A percentile compares a stretch with the other conserved stretches of the same genome.
Evolutionary conservation across 2,888 invertebrate species (phyloP).

Genomic region (Tetragonisca angustula): DNA sequence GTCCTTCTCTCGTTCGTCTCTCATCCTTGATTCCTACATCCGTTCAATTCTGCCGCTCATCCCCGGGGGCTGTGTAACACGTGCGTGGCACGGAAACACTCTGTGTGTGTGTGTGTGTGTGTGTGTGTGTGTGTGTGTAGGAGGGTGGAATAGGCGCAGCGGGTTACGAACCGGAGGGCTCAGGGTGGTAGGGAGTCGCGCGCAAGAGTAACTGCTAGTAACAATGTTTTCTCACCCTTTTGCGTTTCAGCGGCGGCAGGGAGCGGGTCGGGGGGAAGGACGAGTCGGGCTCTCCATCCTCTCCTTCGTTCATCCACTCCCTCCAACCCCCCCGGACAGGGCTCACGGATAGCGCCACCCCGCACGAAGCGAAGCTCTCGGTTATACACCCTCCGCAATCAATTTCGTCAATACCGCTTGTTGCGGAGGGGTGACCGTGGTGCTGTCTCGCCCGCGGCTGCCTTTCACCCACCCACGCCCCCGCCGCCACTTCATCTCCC

Average conservation of each 20-base stretch:
- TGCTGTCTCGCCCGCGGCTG: conserved; percentile 79
- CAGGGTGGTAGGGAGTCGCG: conserved; percentile 66
- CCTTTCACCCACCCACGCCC: conserved; percentile 65
- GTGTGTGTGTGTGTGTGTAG: conserved; percentile 19
- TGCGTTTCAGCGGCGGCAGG: conserved; percentile 72
- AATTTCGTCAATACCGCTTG: conserved; percentile 82
- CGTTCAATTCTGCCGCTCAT: conserved; percentile 70
- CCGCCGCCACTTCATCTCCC: conserved; percentile 61
- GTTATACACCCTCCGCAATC: conserved; percentile 79
- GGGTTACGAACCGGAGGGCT: conserved; percentile 45
- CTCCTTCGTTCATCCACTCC: conserved; percentile 20
- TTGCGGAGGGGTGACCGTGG: conserved; percentile 76
- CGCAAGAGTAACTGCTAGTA: conserved; percentile 80
- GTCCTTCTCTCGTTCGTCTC: conserved; percentile 56
- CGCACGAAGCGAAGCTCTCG: conserved; percentile 68
- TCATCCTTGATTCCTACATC: conserved; percentile 59
- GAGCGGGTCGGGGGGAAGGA: conserved; percentile 21
- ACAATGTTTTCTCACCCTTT: conserved; percentile 82
- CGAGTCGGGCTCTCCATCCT: conserved; percentile 46
- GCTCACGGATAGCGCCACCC: conserved; percentile 59
- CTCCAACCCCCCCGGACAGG: conserved; percentile 21
- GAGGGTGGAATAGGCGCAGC: conserved; percentile 45
- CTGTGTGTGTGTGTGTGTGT: too few species aligned
- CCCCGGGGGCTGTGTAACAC: conserved; percentile 77
- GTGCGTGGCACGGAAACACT: conserved; percentile 63